Base-by-base conservation (phyloP, 2,797 vertebrate species). In the Pantherophis alleghaniensis region DNA sequence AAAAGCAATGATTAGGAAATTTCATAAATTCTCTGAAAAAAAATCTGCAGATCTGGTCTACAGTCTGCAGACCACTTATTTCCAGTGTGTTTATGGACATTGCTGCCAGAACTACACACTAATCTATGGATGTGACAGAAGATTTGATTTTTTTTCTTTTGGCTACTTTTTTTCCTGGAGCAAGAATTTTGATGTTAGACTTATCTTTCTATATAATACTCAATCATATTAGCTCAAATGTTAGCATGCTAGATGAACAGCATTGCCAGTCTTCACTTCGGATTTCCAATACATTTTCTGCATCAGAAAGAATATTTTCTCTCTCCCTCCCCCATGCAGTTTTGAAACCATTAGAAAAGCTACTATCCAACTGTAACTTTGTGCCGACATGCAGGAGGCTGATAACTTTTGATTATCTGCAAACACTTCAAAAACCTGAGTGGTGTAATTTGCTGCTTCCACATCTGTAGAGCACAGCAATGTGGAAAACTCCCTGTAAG, bases 361-460 rank as follows among this genome's bases (percentile, higher is more conserved):
- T 95, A 51, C 59, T 91, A 88, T 92, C 42, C 1, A 92, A 1
- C 0, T 93, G 47, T 42, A 89, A 91, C 24, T 2, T 61, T 87
- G 32, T 86, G 0, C 56, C 63, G 94, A 91, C 7, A 91, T 53
- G 24, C 32, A 87, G 87, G 69, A 61, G 88, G 16, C 63, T 22
- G 61, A 94, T 93, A 95, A 91, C 7, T 95, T 96, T 87, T 92
- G 10, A 94, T 92, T 95, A 92, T 93, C 16, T 95, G 7, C 51
- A 92, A 94, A 28, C 24, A 87, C 61, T 88, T 93, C 28, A 96
- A 91, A 94, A 95, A 86, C 10, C 11, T 86, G 32, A 95, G 26
- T 93, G 66, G 69, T 18, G 0, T 93, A 94, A 94, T 93, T 94
- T 96, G 26, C 91, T 95, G 47, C 92, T 92, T 92, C 89, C 12